Conservation (phyloP, 2,797 vertebrate genomes). For the Serranus cabrilla region DNA sequence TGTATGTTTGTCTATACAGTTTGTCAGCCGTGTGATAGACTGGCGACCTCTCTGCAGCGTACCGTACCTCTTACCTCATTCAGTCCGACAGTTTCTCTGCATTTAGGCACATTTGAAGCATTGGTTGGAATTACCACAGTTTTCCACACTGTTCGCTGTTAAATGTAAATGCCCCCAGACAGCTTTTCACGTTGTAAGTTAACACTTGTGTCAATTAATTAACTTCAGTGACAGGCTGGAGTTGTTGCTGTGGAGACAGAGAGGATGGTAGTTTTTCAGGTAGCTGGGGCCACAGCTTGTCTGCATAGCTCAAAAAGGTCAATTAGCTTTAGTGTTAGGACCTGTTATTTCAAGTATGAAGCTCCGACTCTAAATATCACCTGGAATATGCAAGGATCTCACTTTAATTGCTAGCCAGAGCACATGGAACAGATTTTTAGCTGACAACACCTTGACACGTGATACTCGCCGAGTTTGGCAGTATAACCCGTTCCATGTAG, state of each 20-base stretch:
- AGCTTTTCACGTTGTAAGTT: neutral
- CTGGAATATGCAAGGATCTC: neutral
- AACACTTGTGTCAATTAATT: neutral
- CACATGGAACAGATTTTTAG: neutral
- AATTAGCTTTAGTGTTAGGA: neutral
- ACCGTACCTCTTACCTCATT: neutral
- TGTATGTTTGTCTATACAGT: neutral
- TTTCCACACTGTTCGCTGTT: neutral
- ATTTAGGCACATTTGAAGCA: neutral
- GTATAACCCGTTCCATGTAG: neutral
- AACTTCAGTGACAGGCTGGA: neutral
- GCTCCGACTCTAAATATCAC: neutral
- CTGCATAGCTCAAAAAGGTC: constrained; percentile 7
- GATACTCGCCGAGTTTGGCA: neutral
- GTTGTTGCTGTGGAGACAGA: constrained; percentile 7
- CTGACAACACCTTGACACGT: neutral
- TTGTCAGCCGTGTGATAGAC: neutral
- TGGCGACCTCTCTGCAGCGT: neutral
- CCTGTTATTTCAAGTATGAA: constrained; percentile 4
- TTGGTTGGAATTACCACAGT: neutral
- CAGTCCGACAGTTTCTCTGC: neutral
- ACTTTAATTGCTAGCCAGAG: neutral
- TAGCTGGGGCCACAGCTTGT: neutral
- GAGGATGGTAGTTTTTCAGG: neutral
- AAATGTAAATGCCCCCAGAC: neutral